Evolutionary conservation across 2,888 invertebrate species (phyloP).

Genomic region (Acronicta psi): DNA sequence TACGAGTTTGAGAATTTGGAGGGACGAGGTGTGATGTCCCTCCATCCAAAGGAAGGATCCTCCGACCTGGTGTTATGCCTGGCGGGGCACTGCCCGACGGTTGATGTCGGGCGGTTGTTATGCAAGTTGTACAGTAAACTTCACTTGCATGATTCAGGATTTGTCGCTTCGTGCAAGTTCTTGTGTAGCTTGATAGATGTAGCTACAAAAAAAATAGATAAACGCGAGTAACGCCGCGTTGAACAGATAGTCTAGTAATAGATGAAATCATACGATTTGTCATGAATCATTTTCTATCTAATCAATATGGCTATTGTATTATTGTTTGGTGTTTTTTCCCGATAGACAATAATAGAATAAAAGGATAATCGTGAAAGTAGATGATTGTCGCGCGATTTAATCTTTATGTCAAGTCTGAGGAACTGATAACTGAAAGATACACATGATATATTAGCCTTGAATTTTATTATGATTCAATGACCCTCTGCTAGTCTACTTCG

Average conservation of each 20-base stretch:
- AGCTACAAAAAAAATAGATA: no score
- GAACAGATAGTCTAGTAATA: no score
- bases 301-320: slow-evolving; percentile 4
- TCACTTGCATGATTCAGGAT: no score
- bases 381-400: not conserved
- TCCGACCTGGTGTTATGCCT: no score
- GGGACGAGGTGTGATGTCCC: no score
- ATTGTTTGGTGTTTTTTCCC: slow-evolving; percentile 2
- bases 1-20: no score
- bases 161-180: no score
- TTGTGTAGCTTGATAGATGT: no score
- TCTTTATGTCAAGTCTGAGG: not conserved
- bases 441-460: not conserved
- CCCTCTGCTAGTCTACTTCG: not conserved
- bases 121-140: no score
- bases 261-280: not conserved
- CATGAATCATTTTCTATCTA: slow-evolving; percentile 4
- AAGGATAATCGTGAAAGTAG: slow-evolving; percentile 3
- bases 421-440: not conserved
- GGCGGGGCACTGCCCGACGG: no score
- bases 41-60: no score
- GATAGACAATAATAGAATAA: not conserved
- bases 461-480: slow-evolving; percentile 1
- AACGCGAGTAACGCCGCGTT: slow-evolving; percentile 12
- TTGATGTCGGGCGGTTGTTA: no score